phyloP scores from a whole-genome alignment of 2,888 invertebrate species.

The Stegophylla sp. region DNA sequence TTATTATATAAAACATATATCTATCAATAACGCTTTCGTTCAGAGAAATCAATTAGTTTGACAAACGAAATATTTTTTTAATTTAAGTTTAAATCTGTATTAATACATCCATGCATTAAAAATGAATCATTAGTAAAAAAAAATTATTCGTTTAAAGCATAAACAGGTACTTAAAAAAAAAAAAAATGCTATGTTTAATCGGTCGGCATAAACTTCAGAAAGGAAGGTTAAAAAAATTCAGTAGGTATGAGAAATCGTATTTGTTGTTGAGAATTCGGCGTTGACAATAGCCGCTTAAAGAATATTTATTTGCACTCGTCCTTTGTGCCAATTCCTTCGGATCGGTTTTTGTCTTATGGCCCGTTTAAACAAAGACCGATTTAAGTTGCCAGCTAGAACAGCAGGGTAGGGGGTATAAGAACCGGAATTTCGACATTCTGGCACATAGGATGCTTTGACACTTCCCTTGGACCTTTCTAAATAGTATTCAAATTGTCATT shows the following conservation, averaged over 20 bases:
- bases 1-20: too few species aligned
- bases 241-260: constrained; percentile 27
- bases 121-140: too few species aligned
- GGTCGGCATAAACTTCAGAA: constrained; percentile 46
- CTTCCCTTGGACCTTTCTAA: constrained; percentile 21
- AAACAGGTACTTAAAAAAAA: not conserved
- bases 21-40: too few species aligned
- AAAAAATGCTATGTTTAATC: constrained; percentile 35
- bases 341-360: constrained; percentile 18
- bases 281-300: constrained; percentile 32
- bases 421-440: constrained; percentile 57
- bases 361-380: constrained; percentile 44
- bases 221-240: constrained; percentile 24
- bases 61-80: too few species aligned
- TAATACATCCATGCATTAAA: too few species aligned
- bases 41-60: too few species aligned
- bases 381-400: not conserved
- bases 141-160: not conserved
- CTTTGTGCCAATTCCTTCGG: constrained; percentile 26
- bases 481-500: constrained; percentile 16
- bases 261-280: constrained; percentile 29
- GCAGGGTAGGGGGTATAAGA: not conserved
- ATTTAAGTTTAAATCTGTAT: too few species aligned
- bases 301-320: constrained; percentile 53
- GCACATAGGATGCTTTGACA: constrained; percentile 12